Base-by-base conservation (phyloP, 1,140 invertebrate species). In the Lysiphlebus fabarum region DNA sequence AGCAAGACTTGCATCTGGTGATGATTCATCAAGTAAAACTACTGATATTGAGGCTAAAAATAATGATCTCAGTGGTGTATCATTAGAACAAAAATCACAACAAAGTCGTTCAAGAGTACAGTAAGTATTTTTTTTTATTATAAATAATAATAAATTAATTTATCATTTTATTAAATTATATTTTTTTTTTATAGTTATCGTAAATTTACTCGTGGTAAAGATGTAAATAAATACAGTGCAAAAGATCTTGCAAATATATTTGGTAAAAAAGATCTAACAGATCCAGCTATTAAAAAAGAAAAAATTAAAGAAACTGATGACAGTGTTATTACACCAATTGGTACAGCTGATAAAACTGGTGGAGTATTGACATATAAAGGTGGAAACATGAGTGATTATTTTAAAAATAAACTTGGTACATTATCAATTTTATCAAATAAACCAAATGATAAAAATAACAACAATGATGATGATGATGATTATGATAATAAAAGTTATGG, bases 181-280 rank as follows among this genome's bases (percentile, higher is more conserved):
- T 48, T 41, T 17, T 41, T 54, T 36, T 51, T 63, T 73, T 77
- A 38, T 66, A 86, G 85, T 72, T 95, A 94, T 67, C 86, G 90
- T 53, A 95, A 94, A 75, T 94, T 93, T 68, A 91, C 90, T 3
- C 79, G 86, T 53, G 90, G 90, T 0, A 95, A 95, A 79, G 92
- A 95, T 77, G 74, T 94, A 26, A 87, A 88, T 41, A 83, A 82
- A 60, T 91, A 91, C 65, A 90, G 86, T 64, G 77, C 84, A 53
- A 90, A 93, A 72, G 93, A 96, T 74, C 78, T 95, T 48, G 89
- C 89, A 7, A 93, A 90, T 75, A 94, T 95, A 68, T 90, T 95
- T 77, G 92, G 92, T 1, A 87, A 87, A 62, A 88, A 85, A 67
- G 81, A 82, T 65, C 70, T 82, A 6, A 73, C 82, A 64, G 81